Evolutionary conservation across 2,113 vertebrate species (phyloP).

Genomic region (Tapirus terrestris): DNA sequence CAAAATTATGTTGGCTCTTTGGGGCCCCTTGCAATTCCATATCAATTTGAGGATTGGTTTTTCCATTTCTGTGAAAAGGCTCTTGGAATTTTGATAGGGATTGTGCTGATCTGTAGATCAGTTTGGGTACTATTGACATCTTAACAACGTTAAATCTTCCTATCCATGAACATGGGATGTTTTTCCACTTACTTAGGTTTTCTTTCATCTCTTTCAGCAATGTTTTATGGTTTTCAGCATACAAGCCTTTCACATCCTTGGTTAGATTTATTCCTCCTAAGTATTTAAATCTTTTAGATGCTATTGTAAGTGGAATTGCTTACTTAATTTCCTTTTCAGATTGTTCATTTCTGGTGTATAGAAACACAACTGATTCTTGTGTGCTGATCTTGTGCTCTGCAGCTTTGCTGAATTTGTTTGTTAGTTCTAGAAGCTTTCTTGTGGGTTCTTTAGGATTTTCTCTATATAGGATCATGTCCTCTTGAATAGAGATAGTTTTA

Average conservation of each 20-base stretch:
- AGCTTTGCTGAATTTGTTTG: background rate
- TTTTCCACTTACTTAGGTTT: background rate
- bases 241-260: background rate
- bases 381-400: no score
- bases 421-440: background rate
- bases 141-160: background rate
- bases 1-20: background rate
- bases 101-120: background rate
- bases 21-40: background rate
- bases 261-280: background rate
- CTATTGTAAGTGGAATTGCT: background rate
- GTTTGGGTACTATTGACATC: background rate
- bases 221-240: background rate
- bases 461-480: background rate
- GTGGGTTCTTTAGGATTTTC: background rate
- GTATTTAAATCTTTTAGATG: background rate
- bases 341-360: background rate
- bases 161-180: background rate
- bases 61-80: background rate
- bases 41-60: background rate
- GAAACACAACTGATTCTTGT: background rate
- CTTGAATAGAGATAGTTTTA: background rate
- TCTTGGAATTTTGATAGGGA: background rate
- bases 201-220: background rate
- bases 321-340: background rate